These are phyloP conservation scores for Oceanodroma tethys DNA, from an alignment of 2,113 vertebrate genomes.

Conservation along the genomic window DNA sequence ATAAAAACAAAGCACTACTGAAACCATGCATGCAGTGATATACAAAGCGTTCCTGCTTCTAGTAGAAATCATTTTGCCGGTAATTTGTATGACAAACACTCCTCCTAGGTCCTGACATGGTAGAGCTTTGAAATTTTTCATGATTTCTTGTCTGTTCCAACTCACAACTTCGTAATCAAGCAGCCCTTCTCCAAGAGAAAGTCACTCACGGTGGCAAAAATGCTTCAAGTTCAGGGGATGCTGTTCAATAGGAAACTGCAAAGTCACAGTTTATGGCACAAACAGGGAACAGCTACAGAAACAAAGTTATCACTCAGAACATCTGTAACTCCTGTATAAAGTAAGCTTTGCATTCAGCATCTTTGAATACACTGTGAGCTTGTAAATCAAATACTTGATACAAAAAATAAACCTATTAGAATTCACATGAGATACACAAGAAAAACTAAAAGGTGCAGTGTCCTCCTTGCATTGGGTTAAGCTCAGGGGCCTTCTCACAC, in stretches of 20 bases:
- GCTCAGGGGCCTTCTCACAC: background rate
- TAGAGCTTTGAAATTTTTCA: background rate
- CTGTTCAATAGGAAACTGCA: background rate
- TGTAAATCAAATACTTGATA: background rate
- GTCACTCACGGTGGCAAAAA: background rate
- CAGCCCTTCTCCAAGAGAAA: background rate
- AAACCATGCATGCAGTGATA: background rate
- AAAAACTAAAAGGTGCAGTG: background rate
- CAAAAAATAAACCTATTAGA: background rate
- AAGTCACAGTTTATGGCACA: background rate
- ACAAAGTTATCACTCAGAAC: background rate
- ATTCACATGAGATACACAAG: background rate
- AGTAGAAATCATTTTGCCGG: background rate
- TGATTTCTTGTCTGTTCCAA: background rate
- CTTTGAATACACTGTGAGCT: background rate
- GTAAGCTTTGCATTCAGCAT: background rate
- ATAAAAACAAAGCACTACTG: background rate
- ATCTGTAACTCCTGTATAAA: background rate
- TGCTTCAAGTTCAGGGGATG: background rate
- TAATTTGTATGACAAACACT: background rate
- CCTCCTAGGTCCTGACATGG: background rate
- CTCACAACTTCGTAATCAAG: background rate
- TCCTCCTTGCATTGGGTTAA: fast-evolving
- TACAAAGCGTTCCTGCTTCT: background rate
- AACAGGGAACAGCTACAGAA: background rate